phyloP scores from a whole-genome alignment of 2,888 invertebrate genomes.

The Drosophila recens region DNA sequence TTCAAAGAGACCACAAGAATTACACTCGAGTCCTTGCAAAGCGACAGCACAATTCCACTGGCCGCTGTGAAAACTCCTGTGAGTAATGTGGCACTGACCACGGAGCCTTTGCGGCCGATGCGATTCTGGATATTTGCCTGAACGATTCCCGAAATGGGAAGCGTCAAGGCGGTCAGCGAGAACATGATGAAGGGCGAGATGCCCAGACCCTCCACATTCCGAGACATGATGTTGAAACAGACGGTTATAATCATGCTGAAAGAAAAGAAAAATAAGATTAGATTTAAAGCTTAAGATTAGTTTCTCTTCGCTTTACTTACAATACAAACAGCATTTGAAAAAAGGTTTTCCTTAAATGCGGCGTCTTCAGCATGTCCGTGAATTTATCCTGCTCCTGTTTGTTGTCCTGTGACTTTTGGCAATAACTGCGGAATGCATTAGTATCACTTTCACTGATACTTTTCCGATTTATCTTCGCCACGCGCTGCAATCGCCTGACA shows the following conservation, averaged over 20 bases:
- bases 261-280: neutral
- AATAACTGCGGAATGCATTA: conserved; percentile 73
- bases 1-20: conserved; percentile 84
- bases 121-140: conserved; percentile 73
- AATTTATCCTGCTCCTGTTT: conserved; percentile 43
- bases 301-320: conserved; percentile 82
- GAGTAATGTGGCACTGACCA: conserved; percentile 85
- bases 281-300: neutral
- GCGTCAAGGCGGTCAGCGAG: conserved; percentile 86
- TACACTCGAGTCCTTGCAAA: conserved; percentile 70
- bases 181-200: conserved; percentile 86
- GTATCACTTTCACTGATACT: conserved; percentile 80
- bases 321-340: conserved; percentile 86
- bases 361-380: conserved; percentile 86
- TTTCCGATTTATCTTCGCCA: conserved; percentile 86
- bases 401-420: conserved; percentile 51
- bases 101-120: conserved; percentile 86
- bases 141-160: conserved; percentile 85
- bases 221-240: conserved; percentile 87
- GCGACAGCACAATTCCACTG: conserved; percentile 84
- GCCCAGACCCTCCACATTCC: conserved; percentile 86
- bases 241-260: conserved; percentile 86
- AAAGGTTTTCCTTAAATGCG: conserved; percentile 86
- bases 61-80: conserved; percentile 86
- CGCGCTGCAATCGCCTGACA: conserved; percentile 85